A percentile compares a stretch with the other conserved stretches of the same genome.
phyloP scores from a whole-genome alignment of 1,140 invertebrate species.

The Bombus confusus region DNA sequence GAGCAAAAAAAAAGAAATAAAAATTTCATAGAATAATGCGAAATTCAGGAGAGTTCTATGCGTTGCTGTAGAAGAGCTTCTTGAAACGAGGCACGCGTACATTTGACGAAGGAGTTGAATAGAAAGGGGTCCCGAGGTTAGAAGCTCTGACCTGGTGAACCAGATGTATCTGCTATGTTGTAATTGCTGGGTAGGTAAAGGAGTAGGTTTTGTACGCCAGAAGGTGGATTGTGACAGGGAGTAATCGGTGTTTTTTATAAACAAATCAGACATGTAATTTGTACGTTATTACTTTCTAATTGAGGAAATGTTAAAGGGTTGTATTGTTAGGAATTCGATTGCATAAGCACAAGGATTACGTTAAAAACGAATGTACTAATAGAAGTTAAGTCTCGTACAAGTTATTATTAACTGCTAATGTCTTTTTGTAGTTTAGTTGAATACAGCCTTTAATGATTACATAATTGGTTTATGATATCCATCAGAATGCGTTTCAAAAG shows the following conservation, averaged over 20 bases:
- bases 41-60: neutral
- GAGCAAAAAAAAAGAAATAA: neutral
- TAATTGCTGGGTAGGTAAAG: neutral
- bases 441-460: neutral
- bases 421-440: neutral
- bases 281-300: neutral
- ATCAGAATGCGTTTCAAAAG: neutral
- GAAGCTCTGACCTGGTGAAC: constrained; percentile 13
- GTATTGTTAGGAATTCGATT: neutral
- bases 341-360: neutral
- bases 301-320: neutral
- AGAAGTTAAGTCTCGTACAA: neutral
- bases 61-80: neutral
- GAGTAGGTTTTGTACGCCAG: neutral
- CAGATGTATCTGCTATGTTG: neutral
- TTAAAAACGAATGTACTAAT: neutral
- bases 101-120: neutral
- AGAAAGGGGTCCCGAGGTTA: neutral
- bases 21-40: neutral
- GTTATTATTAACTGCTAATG: neutral
- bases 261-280: neutral
- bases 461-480: neutral
- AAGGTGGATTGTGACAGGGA: neutral
- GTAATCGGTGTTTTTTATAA: neutral
- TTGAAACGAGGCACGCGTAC: neutral